Evolutionary conservation across 2,797 vertebrate species (phyloP).

Genomic region (Eleutherodactylus coqui): DNA sequence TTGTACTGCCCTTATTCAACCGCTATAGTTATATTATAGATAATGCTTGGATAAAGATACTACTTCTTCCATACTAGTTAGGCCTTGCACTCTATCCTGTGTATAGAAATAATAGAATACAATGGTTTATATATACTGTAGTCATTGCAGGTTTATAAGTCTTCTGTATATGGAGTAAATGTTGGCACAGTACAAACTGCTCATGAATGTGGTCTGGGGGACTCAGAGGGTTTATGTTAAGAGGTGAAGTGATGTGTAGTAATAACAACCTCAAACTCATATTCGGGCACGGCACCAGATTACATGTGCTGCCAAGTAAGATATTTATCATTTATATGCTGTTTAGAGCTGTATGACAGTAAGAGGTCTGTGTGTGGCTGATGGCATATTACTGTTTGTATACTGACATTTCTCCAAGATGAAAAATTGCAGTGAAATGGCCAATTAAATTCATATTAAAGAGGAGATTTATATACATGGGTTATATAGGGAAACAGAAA

Average conservation of each 20-base stretch:
- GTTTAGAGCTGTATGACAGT: not conserved
- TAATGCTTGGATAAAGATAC: not conserved
- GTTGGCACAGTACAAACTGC: not conserved
- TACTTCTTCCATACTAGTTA: too few species aligned
- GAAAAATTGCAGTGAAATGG: not conserved
- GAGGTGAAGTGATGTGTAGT: slow-evolving; percentile 63
- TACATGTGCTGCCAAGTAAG: slow-evolving; percentile 70
- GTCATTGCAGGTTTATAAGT: not conserved
- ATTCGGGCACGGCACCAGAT: slow-evolving; percentile 68
- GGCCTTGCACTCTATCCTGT: too few species aligned
- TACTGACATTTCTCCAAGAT: not conserved
- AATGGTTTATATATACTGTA: not conserved
- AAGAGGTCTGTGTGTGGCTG: not conserved
- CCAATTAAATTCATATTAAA: too few species aligned
- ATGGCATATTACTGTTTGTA: not conserved
- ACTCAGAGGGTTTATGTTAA: slow-evolving; percentile 51
- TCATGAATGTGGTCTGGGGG: not conserved
- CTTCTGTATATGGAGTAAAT: not conserved
- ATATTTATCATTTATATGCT: slow-evolving; percentile 16
- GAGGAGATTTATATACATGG: too few species aligned
- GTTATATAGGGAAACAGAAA: too few species aligned
- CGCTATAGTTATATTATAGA: not conserved
- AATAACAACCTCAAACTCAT: slow-evolving; percentile 64
- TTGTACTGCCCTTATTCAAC: too few species aligned
- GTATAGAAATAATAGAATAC: too few species aligned